These are phyloP conservation scores for Cinara cedri DNA, from an alignment of 2,888 invertebrate species.

Conservation along the genomic window DNA sequence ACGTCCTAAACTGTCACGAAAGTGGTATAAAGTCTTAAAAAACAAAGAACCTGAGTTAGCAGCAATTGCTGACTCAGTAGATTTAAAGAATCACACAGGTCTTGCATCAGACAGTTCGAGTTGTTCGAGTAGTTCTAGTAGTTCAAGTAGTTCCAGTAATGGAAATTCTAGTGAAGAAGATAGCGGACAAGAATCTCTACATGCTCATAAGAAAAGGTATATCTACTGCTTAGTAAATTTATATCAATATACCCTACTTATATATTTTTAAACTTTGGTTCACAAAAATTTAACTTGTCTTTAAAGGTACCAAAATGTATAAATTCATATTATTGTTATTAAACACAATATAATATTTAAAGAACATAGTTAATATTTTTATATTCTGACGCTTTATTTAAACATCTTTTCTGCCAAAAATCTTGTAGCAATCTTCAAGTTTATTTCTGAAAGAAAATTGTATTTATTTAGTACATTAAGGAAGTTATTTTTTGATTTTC, in stretches of 20 bases:
- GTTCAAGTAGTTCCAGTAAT: slow-evolving; percentile 68
- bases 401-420: too few species aligned
- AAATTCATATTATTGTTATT: too few species aligned
- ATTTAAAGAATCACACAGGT: slow-evolving; percentile 84
- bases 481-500: too few species aligned
- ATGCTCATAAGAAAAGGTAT: slow-evolving; percentile 80
- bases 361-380: too few species aligned
- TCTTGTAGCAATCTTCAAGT: too few species aligned
- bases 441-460: too few species aligned
- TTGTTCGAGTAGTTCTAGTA: slow-evolving; percentile 76
- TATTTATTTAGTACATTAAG: too few species aligned
- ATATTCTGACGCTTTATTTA: too few species aligned
- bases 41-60: slow-evolving; percentile 80
- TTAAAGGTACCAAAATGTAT: too few species aligned
- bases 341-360: too few species aligned
- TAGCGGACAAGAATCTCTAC: slow-evolving; percentile 87
- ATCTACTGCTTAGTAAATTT: neutral
- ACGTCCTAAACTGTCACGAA: slow-evolving; percentile 91
- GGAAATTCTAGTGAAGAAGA: slow-evolving; percentile 66
- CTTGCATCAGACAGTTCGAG: slow-evolving; percentile 94
- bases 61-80: slow-evolving; percentile 80
- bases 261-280: too few species aligned
- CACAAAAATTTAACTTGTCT: too few species aligned
- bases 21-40: slow-evolving; percentile 75
- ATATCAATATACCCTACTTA: neutral